Evolutionary conservation across 64 coral and sea anemone species (phyloP).

Genomic region (Dendrophyllia cribrosa): DNA sequence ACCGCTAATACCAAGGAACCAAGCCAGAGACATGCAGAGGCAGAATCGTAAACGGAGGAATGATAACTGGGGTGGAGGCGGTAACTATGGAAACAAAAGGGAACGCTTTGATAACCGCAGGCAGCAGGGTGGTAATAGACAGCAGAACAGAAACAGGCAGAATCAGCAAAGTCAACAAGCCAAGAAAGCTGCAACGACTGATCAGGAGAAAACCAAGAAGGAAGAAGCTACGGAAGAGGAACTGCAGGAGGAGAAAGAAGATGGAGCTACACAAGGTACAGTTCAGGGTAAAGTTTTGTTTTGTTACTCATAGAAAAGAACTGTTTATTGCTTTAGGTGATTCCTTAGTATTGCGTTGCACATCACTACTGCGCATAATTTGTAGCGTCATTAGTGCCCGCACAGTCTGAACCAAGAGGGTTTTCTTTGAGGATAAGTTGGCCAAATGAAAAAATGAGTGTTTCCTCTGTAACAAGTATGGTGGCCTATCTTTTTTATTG

Average conservation of each 20-base stretch:
- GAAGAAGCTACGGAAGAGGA: neutral
- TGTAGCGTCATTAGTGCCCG: no score
- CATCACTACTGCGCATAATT: no score
- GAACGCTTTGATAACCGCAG: slow-evolving; percentile 29
- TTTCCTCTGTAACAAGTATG: no score
- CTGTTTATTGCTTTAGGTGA: no score
- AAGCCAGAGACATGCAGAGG: slow-evolving; percentile 48
- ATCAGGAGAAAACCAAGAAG: neutral
- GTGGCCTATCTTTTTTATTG: no score
- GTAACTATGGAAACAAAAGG: slow-evolving; percentile 67
- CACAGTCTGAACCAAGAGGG: no score
- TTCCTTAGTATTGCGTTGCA: no score
- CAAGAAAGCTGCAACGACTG: neutral
- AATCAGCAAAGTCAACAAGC: slow-evolving; percentile 15
- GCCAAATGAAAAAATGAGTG: no score
- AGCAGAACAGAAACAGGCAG: slow-evolving; percentile 17
- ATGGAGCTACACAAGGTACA: neutral
- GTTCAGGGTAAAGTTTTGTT: neutral
- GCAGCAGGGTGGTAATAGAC: slow-evolving; percentile 6
- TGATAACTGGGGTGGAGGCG: slow-evolving; percentile 54
- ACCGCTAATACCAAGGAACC: slow-evolving; percentile 53
- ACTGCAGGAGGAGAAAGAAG: neutral
- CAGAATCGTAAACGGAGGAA: slow-evolving; percentile 61
- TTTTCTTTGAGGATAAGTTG: no score
- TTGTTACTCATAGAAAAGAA: no score